Evolutionary conservation across 2,113 vertebrate genomes (phyloP).

Genomic region (Chaetops frenatus): DNA sequence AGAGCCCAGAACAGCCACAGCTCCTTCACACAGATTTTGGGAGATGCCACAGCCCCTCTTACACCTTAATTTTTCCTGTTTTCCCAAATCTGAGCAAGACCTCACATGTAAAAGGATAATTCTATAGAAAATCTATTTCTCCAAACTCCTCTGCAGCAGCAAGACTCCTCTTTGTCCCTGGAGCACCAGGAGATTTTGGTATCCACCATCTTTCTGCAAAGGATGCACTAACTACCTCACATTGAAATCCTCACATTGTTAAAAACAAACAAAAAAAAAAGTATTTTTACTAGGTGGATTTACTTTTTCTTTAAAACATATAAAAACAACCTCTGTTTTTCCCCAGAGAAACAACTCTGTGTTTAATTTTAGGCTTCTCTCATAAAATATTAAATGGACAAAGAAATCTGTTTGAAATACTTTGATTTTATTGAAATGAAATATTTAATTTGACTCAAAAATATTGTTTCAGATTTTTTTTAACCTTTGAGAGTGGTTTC

Average conservation of each 20-base stretch:
- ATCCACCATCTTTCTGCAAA: not conserved
- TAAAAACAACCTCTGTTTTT: not conserved
- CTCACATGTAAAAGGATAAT: not conserved
- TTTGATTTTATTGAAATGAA: conserved; percentile 24
- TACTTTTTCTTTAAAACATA: not conserved
- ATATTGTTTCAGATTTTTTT: not conserved
- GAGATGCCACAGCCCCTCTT: not conserved
- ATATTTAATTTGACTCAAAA: conserved; percentile 22
- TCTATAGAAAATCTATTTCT: not conserved
- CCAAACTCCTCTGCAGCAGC: not conserved
- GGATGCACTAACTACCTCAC: not conserved
- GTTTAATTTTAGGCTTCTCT: conserved; percentile 26
- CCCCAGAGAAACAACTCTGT: not conserved
- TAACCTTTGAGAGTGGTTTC: not conserved
- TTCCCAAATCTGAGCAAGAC: not conserved
- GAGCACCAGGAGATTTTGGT: not conserved
- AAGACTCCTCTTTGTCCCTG: not conserved
- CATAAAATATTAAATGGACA: conserved; percentile 45
- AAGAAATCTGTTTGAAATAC: not conserved
- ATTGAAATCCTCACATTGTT: not conserved
- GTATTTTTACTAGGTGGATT: not conserved
- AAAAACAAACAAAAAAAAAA: not conserved
- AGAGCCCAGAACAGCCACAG: not conserved
- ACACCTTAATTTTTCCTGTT: not conserved
- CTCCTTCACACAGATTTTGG: not conserved